These are phyloP conservation scores for Cichlasoma orientale DNA, from an alignment of 2,797 vertebrate species.

Conservation along the genomic window DNA sequence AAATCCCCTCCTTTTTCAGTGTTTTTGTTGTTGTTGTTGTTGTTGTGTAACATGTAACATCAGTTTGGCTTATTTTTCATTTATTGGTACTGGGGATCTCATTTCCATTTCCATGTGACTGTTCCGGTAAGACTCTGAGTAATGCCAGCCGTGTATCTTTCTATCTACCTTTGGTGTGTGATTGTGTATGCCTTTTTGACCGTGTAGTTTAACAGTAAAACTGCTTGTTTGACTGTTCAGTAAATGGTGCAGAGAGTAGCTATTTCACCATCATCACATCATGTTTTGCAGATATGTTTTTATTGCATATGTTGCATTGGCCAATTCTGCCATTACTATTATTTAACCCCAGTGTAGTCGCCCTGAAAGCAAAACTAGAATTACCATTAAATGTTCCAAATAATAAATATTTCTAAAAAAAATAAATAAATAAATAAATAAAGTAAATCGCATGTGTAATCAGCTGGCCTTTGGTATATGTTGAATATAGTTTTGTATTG, in stretches of 20 bases:
- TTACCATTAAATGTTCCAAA: conserved; percentile 80
- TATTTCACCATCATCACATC: conserved; percentile 75
- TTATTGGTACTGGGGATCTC: not conserved
- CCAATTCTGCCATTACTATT: conserved; percentile 75
- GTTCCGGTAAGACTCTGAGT: not conserved
- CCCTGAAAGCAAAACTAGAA: conserved; percentile 73
- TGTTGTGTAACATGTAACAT: not conserved
- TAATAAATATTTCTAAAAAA: too few species aligned
- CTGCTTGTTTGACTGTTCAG: conserved; percentile 54
- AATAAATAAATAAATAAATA: too few species aligned
- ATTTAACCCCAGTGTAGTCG: conserved; percentile 72
- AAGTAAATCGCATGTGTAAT: conserved; percentile 76
- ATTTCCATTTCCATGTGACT: not conserved
- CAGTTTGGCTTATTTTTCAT: not conserved
- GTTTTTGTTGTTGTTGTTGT: not conserved
- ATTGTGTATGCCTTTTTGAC: conserved; percentile 34
- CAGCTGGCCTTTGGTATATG: conserved; percentile 37
- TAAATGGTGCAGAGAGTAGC: conserved; percentile 58
- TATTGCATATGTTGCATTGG: conserved; percentile 76
- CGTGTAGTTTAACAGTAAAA: conserved; percentile 46
- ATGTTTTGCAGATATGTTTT: conserved; percentile 72
- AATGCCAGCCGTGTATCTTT: not conserved
- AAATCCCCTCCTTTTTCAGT: not conserved
- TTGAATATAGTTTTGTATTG: conserved; percentile 16
- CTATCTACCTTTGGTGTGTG: conserved; percentile 10